Percentiles rank a stretch among this genome's conserved stretches.
phyloP scores from a whole-genome alignment of 2,797 vertebrate species.

The Premnoplex brunnescens region DNA sequence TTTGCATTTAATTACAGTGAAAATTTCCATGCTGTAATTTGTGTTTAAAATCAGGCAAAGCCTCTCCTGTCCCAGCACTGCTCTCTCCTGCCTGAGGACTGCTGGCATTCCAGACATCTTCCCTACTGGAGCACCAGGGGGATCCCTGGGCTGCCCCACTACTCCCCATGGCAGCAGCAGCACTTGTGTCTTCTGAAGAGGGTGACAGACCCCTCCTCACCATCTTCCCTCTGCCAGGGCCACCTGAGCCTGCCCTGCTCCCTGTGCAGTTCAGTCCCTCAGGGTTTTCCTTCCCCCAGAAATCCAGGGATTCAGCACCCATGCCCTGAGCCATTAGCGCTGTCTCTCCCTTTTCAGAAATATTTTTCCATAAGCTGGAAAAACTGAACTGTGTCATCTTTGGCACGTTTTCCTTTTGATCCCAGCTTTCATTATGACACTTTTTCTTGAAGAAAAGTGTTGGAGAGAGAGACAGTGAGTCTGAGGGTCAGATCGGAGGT shows the following conservation, averaged over 20 bases:
- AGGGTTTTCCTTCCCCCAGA: not conserved
- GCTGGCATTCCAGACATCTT: rapidly evolving
- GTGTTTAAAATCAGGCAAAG: not conserved
- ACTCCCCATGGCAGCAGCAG: not conserved
- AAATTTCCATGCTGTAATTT: not conserved
- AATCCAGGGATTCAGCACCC: slow-evolving; percentile 12
- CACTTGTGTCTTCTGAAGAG: not conserved
- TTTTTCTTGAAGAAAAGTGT: not conserved
- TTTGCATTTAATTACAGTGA: not conserved
- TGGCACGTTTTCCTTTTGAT: not conserved
- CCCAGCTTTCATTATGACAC: not conserved
- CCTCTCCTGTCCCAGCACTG: not conserved
- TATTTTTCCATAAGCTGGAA: not conserved
- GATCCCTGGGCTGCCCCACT: rapidly evolving
- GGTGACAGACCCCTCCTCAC: no score
- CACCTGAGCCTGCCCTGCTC: not conserved
- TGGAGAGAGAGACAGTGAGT: not conserved
- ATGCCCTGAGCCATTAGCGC: not conserved
- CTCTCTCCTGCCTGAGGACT: not conserved
- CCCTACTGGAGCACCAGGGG: rapidly evolving
- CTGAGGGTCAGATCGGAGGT: not conserved
- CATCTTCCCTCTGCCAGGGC: not conserved
- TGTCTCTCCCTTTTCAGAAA: not conserved
- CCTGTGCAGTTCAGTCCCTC: not conserved
- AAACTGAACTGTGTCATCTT: rapidly evolving